A percentile compares a stretch with the other conserved stretches of the same genome.
Conservation (phyloP, 2,888 invertebrate species). For the Rhynchonema sp. region DNA sequence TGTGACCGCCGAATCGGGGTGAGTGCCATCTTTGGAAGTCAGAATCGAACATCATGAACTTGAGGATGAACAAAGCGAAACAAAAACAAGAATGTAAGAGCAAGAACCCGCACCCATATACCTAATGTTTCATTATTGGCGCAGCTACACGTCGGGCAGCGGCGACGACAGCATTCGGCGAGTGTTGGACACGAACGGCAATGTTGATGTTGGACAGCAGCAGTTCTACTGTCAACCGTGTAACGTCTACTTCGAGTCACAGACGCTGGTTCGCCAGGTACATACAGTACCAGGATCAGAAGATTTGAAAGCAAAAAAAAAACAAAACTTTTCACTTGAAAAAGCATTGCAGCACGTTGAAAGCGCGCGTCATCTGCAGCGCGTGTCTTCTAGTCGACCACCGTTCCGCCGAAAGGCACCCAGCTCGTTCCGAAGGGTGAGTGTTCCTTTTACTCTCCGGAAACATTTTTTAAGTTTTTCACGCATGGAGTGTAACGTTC, state of each 20-base stretch:
- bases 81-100: too few species aligned
- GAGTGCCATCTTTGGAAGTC: too few species aligned
- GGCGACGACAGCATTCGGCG: slow-evolving; percentile 4
- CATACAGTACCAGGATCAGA: too few species aligned
- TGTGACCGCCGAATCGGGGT: background rate
- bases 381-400: background rate
- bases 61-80: too few species aligned
- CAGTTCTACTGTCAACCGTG: slow-evolving; percentile 4
- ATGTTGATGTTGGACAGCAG: background rate
- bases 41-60: too few species aligned
- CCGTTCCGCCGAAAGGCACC: background rate
- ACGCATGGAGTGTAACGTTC: too few species aligned
- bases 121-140: slow-evolving; percentile 2
- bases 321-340: too few species aligned
- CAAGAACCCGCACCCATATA: background rate
- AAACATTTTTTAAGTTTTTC: too few species aligned
- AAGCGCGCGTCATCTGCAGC: background rate
- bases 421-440: background rate
- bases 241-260: slow-evolving; percentile 1
- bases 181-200: background rate
- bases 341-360: slow-evolving; percentile 1
- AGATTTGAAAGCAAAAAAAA: too few species aligned
- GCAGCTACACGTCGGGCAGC: slow-evolving; percentile 6
- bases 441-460: too few species aligned
- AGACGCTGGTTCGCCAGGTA: slow-evolving; percentile 1